These are phyloP conservation scores for Artibeus lituratus DNA, from an alignment of 2,797 vertebrate genomes.

Conservation along the genomic window DNA sequence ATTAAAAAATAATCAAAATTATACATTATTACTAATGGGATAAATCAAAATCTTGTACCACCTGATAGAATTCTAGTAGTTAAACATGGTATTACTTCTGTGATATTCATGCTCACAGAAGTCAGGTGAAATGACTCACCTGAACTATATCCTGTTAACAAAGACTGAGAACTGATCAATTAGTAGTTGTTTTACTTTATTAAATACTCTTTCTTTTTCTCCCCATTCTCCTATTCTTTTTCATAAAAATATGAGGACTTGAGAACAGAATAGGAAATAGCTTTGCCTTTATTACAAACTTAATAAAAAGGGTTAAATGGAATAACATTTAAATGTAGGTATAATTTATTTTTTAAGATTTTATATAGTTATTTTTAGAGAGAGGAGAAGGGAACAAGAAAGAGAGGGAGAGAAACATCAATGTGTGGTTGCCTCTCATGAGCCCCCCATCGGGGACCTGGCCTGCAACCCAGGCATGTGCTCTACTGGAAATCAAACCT, in stretches of 20 bases:
- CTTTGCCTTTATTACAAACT: not conserved
- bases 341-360: not conserved
- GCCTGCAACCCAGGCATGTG: no score
- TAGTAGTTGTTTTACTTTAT: not conserved
- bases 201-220: not conserved
- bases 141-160: not conserved
- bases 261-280: not conserved
- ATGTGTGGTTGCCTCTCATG: no score
- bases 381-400: no score
- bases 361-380: no score
- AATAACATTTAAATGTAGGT: not conserved
- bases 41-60: not conserved
- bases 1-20: not conserved
- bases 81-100: not conserved
- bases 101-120: not conserved
- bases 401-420: no score
- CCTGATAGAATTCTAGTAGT: not conserved
- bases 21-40: not conserved
- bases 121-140: not conserved
- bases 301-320: not conserved
- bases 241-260: not conserved
- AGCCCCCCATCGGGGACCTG: no score
- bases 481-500: no score
- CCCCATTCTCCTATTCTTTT: not conserved
- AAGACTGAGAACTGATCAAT: not conserved